A percentile compares a stretch with the other conserved stretches of the same genome.
phyloP scores from a whole-genome alignment of 1,140 invertebrate genomes.

The Trinorchestia longiramus region DNA sequence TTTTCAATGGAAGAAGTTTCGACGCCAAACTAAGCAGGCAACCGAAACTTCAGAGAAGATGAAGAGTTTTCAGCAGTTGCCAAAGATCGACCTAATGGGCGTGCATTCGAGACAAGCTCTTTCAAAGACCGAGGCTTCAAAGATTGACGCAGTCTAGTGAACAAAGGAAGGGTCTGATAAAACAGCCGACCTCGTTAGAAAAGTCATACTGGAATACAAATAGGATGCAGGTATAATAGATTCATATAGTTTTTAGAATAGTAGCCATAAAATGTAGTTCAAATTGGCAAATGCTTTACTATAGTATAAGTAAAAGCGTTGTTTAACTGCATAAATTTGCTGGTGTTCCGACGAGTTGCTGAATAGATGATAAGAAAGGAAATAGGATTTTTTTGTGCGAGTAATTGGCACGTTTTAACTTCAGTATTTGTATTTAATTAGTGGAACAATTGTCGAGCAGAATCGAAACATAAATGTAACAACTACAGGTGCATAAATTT shows the following conservation, averaged over 20 bases:
- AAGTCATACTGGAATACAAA: background rate
- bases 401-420: background rate
- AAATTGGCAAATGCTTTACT: background rate
- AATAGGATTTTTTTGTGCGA: background rate
- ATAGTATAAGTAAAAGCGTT: background rate
- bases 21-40: background rate
- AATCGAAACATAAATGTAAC: background rate
- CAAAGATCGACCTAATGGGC: conserved; percentile 33
- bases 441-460: background rate
- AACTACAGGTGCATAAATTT: no score
- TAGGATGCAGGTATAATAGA: background rate
- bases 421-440: background rate
- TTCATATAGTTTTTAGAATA: background rate
- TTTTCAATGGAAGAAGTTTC: conserved; percentile 46
- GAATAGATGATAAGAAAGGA: background rate
- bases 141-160: background rate
- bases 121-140: background rate
- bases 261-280: background rate
- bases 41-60: background rate
- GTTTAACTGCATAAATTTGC: background rate
- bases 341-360: background rate
- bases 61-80: conserved; percentile 25
- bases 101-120: background rate
- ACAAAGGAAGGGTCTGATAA: background rate
- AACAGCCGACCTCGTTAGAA: background rate